Conservation (phyloP, 2,797 vertebrate species). For the Gymnoscopelus microlampas region DNA sequence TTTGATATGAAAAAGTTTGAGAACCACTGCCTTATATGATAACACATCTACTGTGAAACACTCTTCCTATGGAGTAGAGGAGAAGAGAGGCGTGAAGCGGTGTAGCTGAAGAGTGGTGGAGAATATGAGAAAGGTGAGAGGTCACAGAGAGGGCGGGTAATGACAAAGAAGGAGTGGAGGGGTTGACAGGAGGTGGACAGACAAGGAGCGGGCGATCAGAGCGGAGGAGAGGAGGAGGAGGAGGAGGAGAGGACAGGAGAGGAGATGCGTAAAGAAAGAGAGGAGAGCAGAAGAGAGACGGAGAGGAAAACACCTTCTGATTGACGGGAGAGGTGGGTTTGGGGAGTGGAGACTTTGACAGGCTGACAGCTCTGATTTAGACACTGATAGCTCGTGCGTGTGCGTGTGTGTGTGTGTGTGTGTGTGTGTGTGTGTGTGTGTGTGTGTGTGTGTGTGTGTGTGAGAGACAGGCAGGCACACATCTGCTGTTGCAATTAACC, state of each 20-base stretch:
- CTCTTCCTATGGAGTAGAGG: too few relatives aligned
- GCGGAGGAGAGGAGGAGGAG: slow-evolving; percentile 66
- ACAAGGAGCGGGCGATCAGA: too few relatives aligned
- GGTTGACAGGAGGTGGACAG: neutral
- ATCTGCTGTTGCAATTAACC: slow-evolving; percentile 81
- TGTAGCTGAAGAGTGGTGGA: too few relatives aligned
- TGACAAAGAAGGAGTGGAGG: neutral
- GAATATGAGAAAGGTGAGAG: too few relatives aligned
- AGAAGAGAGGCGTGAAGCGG: too few relatives aligned
- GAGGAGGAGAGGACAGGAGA: slow-evolving; percentile 35
- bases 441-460: slow-evolving; percentile 29
- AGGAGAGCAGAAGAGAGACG: slow-evolving; percentile 14
- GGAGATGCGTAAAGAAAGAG: neutral
- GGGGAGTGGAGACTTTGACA: slow-evolving; percentile 69
- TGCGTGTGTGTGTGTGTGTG: slow-evolving; percentile 14
- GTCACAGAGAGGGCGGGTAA: neutral
- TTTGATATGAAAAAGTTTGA: too few relatives aligned
- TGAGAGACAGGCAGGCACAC: slow-evolving; percentile 58
- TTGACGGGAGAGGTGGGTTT: slow-evolving; percentile 62
- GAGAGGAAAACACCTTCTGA: slow-evolving; percentile 73
- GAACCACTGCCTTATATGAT: too few relatives aligned
- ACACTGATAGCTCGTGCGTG: slow-evolving; percentile 51
- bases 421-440: slow-evolving; percentile 12
- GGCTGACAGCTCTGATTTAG: slow-evolving; percentile 80
- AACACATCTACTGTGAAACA: too few relatives aligned